Base-by-base conservation (phyloP, 1,140 invertebrate species). In the Scaptomyza hsui region DNA sequence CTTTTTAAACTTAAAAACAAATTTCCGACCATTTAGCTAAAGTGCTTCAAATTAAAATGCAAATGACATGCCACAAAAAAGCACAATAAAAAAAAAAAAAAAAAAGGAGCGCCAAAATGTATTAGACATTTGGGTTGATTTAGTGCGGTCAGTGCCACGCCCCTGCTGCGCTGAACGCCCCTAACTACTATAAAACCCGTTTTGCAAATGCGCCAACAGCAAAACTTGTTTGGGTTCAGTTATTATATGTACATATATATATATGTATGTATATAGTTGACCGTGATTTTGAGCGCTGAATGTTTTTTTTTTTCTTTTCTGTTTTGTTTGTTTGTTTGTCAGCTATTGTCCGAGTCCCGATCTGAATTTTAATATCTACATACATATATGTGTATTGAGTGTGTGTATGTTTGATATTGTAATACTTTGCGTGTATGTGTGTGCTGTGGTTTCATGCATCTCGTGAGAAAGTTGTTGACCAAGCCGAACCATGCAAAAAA, bases 221-320 rank as follows among this genome's bases (percentile, higher is more conserved):
- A 42, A 72, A 69, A 80, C 78, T 64, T 67, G 73, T 77, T 72
- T 75, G 59, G 55, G 21, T 21, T 26, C n/a, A n/a, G n/a, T n/a
- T n/a, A n/a, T n/a, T n/a, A n/a, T n/a, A n/a, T 35, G 48, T 57
- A 41, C 37, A 45, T 32, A 15, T 15, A n/a, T 5, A 39, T 39
- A 4, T 15, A 39, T 37, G 1, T n/a, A 37, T n/a, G 1, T 37
- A 1, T 18, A 12, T 44, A 44, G 21, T 49, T 61, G 81, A 86
- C 80, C 80, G 77, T 85, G 80, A 85, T 85, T 85, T 86, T 76
- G 73, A 68, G 73, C 64, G 69, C 61, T 63, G 68, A 55, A 59
- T 80, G 67, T 76, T 80, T n/a, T n/a, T n/a, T n/a, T n/a, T n/a
- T n/a, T n/a, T n/a, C n/a, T n/a, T n/a, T n/a, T n/a, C n/a, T 85